These are phyloP conservation scores for Patiria miniata DNA, from an alignment of 35 echinoderm and acorn worm species.

Conservation along the genomic window DNA sequence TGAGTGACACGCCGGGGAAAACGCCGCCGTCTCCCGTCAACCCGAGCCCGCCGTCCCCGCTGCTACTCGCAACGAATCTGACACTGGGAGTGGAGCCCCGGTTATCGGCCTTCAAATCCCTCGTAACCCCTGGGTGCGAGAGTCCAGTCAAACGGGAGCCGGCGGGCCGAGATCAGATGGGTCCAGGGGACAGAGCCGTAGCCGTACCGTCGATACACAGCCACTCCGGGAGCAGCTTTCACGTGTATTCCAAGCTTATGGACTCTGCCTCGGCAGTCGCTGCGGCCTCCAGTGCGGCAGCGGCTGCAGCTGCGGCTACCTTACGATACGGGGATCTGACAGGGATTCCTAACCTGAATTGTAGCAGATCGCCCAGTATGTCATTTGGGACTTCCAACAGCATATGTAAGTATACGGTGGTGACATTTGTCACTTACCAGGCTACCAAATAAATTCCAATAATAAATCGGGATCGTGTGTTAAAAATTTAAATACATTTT, in stretches of 20 bases:
- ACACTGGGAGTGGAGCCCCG: not conserved
- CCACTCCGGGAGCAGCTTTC: slow-evolving; percentile 24
- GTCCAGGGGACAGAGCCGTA: not conserved
- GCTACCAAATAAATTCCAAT: not conserved
- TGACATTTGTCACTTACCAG: not conserved
- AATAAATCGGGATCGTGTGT: not conserved
- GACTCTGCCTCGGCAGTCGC: slow-evolving; percentile 31
- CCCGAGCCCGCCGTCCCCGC: not conserved
- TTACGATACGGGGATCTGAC: slow-evolving; percentile 27
- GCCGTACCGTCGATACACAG: not conserved
- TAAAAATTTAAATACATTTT: not conserved
- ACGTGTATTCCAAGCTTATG: slow-evolving; percentile 40
- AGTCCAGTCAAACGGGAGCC: not conserved
- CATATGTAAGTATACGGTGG: slow-evolving; percentile 4
- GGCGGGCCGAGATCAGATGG: not conserved
- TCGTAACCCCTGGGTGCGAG: not conserved
- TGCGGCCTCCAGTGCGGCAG: not conserved
- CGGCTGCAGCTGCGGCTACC: not conserved
- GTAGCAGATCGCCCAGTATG: not conserved
- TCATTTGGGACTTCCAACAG: slow-evolving; percentile 10
- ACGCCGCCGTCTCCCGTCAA: not conserved
- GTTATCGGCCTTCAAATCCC: slow-evolving; percentile 12
- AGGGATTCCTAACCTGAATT: not conserved
- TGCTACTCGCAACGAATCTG: not conserved
- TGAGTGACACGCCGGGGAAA: not conserved